Percentiles rank a stretch among this genome's conserved stretches.
These are phyloP conservation scores for Esperia sulphurella DNA, from an alignment of 2,888 invertebrate genomes.

Conservation along the genomic window DNA sequence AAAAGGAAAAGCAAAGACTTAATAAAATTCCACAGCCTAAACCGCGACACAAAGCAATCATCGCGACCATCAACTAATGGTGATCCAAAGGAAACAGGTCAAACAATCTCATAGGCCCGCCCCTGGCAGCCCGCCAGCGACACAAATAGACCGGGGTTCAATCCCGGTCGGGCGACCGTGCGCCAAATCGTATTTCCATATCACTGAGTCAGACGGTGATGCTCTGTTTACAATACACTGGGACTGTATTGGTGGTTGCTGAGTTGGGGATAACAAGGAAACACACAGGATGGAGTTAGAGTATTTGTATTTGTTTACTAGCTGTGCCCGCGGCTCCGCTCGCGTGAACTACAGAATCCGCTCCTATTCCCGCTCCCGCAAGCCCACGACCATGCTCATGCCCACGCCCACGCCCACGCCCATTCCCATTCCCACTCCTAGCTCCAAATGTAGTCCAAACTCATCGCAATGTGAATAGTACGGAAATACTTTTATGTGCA, in stretches of 20 bases:
- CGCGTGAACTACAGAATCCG: too few relatives aligned
- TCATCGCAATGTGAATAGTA: too few relatives aligned
- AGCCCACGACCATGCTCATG: too few relatives aligned
- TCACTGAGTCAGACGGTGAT: conserved; percentile 50
- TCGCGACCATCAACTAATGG: conserved; percentile 25
- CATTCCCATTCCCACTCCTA: too few relatives aligned
- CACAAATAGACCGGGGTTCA: conserved; percentile 67
- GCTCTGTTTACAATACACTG: conserved; percentile 18
- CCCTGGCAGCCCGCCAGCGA: conserved; percentile 59
- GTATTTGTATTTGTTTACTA: too few relatives aligned
- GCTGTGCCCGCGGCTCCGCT: too few relatives aligned
- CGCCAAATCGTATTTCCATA: conserved; percentile 63
- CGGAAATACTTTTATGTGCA: too few relatives aligned
- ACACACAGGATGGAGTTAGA: too few relatives aligned
- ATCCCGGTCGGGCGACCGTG: conserved; percentile 44
- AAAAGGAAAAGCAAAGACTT: not conserved
- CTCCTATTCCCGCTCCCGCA: too few relatives aligned
- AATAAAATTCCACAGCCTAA: not conserved
- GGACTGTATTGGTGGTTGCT: not conserved
- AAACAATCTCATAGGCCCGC: conserved; percentile 47
- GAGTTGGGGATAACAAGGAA: too few relatives aligned
- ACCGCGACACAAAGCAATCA: conserved; percentile 5
- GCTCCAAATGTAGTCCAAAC: too few relatives aligned
- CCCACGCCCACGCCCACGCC: too few relatives aligned
- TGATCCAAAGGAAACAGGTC: conserved; percentile 45